phyloP scores from a whole-genome alignment of 2,797 vertebrate genomes.

The Chaenodraco wilsoni region DNA sequence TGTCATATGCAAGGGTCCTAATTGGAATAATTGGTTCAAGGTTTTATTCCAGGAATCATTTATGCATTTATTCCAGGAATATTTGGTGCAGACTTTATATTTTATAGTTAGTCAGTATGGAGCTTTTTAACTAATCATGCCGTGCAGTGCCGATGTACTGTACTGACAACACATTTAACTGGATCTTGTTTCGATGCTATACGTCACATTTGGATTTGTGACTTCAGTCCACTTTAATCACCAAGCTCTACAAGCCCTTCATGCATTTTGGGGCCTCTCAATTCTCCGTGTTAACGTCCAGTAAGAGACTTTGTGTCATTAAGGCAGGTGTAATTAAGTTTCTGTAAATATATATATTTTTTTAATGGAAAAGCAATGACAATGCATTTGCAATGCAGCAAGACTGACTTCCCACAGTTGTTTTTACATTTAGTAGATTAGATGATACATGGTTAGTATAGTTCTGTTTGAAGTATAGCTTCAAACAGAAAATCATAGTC shows the following conservation, averaged over 20 bases:
- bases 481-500: constrained; percentile 35
- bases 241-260: constrained; percentile 2
- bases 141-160: constrained; percentile 17
- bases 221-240: constrained; percentile 12
- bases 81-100: constrained; percentile 25
- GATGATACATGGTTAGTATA: constrained; percentile 50
- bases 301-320: constrained; percentile 26
- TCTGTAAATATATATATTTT: constrained; percentile 22
- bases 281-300: constrained; percentile 58
- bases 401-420: constrained; percentile 6
- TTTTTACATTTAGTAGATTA: constrained; percentile 37
- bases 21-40: constrained; percentile 62
- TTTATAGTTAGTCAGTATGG: constrained; percentile 6
- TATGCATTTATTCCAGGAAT: constrained; percentile 38
- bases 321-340: constrained; percentile 50
- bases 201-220: not conserved
- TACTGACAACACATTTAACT: constrained; percentile 28
- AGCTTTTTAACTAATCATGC: constrained; percentile 33
- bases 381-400: constrained; percentile 18
- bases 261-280: constrained; percentile 16
- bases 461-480: constrained; percentile 32
- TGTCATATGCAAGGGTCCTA: constrained; percentile 43
- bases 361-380: constrained; percentile 3
- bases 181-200: not conserved
- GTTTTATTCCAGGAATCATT: constrained; percentile 50